A percentile compares a stretch with the other conserved stretches of the same genome.
Conservation (phyloP, 2,113 vertebrate genomes). For the Mola mola region DNA sequence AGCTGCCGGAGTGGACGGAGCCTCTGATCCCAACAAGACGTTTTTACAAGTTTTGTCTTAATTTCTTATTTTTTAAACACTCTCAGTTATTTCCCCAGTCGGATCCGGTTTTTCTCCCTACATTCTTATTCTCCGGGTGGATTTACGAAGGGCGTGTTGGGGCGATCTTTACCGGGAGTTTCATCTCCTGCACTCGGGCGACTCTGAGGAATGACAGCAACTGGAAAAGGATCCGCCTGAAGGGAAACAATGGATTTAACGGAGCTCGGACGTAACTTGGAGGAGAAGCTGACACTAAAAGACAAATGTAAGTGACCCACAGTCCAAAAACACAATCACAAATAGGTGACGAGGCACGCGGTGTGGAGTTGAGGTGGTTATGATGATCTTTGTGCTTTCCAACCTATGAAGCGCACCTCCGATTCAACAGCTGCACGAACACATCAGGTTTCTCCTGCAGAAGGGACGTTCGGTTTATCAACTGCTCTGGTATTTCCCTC, state of each 20-base stretch:
- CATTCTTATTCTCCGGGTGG: constrained; percentile 26
- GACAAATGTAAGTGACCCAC: constrained; percentile 77
- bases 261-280: constrained; percentile 70
- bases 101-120: not conserved
- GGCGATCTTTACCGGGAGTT: constrained; percentile 67
- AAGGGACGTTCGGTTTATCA: not conserved
- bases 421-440: constrained; percentile 34
- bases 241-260: constrained; percentile 80
- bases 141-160: constrained; percentile 75
- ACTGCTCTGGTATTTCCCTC: not conserved
- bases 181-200: constrained; percentile 61
- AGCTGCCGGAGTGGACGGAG: constrained; percentile 16
- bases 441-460: constrained; percentile 18
- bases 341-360: not conserved
- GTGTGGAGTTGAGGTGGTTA: not conserved
- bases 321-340: not conserved
- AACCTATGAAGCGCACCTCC: not conserved
- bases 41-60: not conserved
- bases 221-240: constrained; percentile 62
- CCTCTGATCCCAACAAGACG: not conserved
- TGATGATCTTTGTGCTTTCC: not conserved
- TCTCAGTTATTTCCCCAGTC: not conserved
- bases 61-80: not conserved
- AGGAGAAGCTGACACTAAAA: constrained; percentile 76
- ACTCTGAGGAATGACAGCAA: constrained; percentile 81